Base-by-base conservation (phyloP, 2,797 vertebrate species). In the Takifugu rubripes region DNA sequence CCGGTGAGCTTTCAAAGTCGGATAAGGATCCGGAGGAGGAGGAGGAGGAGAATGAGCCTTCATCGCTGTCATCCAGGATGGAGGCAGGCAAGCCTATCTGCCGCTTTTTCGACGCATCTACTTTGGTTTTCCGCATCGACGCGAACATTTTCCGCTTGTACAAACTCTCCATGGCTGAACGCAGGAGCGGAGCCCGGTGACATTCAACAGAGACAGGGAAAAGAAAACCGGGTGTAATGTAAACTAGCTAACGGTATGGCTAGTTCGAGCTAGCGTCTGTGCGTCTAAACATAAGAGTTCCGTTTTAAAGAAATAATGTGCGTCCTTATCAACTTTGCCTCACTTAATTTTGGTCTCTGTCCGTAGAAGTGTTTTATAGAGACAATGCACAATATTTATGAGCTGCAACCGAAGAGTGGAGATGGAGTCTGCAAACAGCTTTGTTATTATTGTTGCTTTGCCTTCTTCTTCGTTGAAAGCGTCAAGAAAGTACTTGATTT, bases 111-210 rank as follows among this genome's bases (percentile, higher is more conserved):
- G 77, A 71, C 1, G 78, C 83, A n/a, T 64, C 88, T 59, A 76
- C 83, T 36, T 89, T 89, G 60, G 87, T 90, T 61, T 88, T 90
- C 43, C 88, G 82, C 88, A 90, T 88, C 0, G 87, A 89, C 6
- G 86, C 86, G 75, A 88, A 90, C 78, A 90, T 87, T 31, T 87
- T 89, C 21, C 87, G 78, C 73, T 90, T 90, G 85, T 90, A 90
- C 17, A 89, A 61, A 51, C 87, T 87, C 82, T 90, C 88, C 88
- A 90, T 90, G 70, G 61, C 57, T 70, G 77, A 62, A 27, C 61
- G 48, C 36, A 68, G 58, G 5, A 5, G 44, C 52, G 52, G 49
- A 64, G 17, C 9, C 56, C 68, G 51, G 64, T 50, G 67, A 74
- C 79, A 82, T 80, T 1, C 76, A 72, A 66, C 52, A 25, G 7